A percentile compares a stretch with the other conserved stretches of the same genome.
These are phyloP conservation scores for Sweltsa coloradensis DNA, from an alignment of 1,140 invertebrate genomes.

Conservation along the genomic window DNA sequence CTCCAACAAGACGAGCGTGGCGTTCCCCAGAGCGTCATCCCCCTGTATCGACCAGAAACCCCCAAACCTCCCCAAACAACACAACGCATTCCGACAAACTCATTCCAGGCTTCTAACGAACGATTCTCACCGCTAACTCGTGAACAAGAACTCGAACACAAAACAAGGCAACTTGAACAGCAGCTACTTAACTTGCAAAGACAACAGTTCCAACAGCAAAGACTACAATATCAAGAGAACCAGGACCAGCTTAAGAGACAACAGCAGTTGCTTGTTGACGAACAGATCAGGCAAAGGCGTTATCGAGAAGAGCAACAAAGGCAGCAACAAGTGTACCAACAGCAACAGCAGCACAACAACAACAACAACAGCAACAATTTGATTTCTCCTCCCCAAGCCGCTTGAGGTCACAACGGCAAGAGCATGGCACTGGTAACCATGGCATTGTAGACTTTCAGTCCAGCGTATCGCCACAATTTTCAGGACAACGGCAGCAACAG, in stretches of 20 bases:
- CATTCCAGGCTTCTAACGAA: too few relatives aligned
- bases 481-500: too few relatives aligned
- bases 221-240: conserved; percentile 42
- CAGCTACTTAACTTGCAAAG: background rate
- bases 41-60: conserved; percentile 35
- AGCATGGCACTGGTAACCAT: conserved; percentile 5
- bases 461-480: too few relatives aligned
- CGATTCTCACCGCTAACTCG: background rate
- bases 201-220: conserved; percentile 33
- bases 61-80: background rate
- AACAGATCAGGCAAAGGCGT: too few relatives aligned
- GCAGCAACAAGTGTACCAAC: conserved; percentile 34
- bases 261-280: conserved; percentile 45
- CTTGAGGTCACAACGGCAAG: conserved; percentile 13
- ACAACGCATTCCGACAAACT: too few relatives aligned
- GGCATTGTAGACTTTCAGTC: too few relatives aligned
- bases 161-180: background rate
- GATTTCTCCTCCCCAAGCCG: background rate
- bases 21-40: conserved; percentile 59
- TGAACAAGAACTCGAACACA: conserved; percentile 1
- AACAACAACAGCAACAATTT: conserved; percentile 29
- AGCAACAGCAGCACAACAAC: conserved; percentile 18
- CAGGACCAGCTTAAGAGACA: conserved; percentile 36
- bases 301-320: conserved; percentile 38
- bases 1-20: conserved; percentile 67